Evolutionary conservation across 2,113 vertebrate genomes (phyloP).

Genomic region (Nyctibius bracteatus): DNA sequence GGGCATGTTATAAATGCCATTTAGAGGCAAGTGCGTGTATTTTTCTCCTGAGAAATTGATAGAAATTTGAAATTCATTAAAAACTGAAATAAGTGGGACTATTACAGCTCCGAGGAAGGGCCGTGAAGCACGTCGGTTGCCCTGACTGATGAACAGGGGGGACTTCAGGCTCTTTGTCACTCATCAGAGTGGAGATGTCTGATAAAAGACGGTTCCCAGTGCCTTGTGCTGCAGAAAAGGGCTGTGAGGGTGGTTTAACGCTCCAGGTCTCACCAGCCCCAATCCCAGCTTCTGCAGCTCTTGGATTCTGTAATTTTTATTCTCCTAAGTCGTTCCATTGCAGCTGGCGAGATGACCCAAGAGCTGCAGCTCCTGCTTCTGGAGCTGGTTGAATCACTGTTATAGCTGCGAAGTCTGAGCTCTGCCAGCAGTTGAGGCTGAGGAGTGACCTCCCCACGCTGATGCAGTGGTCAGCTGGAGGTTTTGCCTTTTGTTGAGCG

Average conservation of each 20-base stretch:
- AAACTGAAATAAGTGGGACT: not conserved
- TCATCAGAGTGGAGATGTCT: not conserved
- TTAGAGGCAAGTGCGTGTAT: not conserved
- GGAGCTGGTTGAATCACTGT: not conserved
- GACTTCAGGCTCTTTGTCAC: not conserved
- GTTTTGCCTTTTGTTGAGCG: not conserved
- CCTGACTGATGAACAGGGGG: not conserved
- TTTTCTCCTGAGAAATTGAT: not conserved
- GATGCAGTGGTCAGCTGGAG: not conserved
- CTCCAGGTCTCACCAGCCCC: not conserved
- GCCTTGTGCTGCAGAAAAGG: not conserved
- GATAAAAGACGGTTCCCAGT: not conserved
- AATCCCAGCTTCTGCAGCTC: not conserved
- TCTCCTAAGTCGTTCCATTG: rapidly evolving
- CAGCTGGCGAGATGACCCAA: not conserved
- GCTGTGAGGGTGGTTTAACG: not conserved
- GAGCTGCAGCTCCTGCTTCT: not conserved
- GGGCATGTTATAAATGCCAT: not conserved
- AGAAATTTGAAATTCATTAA: not conserved
- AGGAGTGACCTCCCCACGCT: not conserved
- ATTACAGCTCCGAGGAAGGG: not conserved
- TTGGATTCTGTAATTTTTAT: not conserved
- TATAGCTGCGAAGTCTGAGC: not conserved
- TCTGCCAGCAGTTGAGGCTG: no score
- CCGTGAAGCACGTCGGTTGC: not conserved